Base-by-base conservation (phyloP, 53 echinoderm and acorn worm genomes). In the Antedon mediterranea region DNA sequence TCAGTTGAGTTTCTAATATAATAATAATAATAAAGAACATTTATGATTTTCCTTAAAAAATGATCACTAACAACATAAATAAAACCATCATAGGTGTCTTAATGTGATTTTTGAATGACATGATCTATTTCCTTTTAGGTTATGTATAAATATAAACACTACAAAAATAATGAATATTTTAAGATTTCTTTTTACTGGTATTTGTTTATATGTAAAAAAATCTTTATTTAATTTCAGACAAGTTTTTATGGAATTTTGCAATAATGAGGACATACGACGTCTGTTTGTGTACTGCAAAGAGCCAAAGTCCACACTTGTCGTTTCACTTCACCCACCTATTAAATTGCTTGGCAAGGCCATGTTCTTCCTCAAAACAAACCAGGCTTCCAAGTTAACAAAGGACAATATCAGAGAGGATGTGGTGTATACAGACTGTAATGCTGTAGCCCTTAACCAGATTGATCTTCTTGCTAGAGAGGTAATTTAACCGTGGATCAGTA, bases 241-340 rank as follows among this genome's bases (percentile, higher is more conserved):
- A 79, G 83, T 91, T n/a, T 94, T 94, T 78, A 44, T 94, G 34
- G 91, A 94, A 79, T 94, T 94, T 75, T 94, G 95, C 83, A 94
- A 94, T 84, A 94, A 94, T 43, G 95, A 94, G 73, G 95, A 94
- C 78, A 87, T 94, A 34, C 91, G 95, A 3, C 85, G 91, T 26
- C 86, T 94, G 31, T 94, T 91, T 83, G 81, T 94, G 77, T 94
- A 81, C 70, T 91, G 91, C 75, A 78, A 85, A 28, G 86, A 89
- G 80, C 95, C 95, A 71, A 94, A 91, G 82, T 77, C 80, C 34
- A 91, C 87, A n/a, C 78, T 94, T 13, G 85, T 82, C 76, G 91
- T 91, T 1, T 91, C 95, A 32, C 84, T 94, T n/a, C 43, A 74
- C 6, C 95, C 95, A 0, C 95, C 95, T 6, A 33, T 31, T 0